Conservation (phyloP, 2,797 vertebrate species). For the Pseudocheirus occidentalis region DNA sequence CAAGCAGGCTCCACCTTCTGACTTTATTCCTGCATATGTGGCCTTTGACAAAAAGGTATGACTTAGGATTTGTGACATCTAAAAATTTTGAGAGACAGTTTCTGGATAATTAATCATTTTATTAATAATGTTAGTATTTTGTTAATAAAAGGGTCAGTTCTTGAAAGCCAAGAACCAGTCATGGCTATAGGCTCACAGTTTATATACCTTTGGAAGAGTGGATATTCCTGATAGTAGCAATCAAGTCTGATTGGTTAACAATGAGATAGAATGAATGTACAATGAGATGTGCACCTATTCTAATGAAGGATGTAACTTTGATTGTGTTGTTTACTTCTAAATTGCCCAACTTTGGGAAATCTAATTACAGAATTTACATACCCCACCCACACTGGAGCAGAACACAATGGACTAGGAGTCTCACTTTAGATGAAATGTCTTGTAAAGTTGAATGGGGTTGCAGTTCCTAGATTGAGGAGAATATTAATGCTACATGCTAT, state of each 20-base stretch:
- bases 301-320: not conserved
- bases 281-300: not conserved
- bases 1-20: slow-evolving; percentile 71
- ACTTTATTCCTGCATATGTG: slow-evolving; percentile 91
- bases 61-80: slow-evolving; percentile 16
- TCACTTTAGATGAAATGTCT: too few relatives aligned
- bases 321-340: not conserved
- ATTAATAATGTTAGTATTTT: not conserved
- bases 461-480: too few relatives aligned
- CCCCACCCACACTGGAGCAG: too few relatives aligned
- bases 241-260: not conserved
- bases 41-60: slow-evolving; percentile 96
- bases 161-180: not conserved
- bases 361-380: not conserved
- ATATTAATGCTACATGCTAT: too few relatives aligned
- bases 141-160: not conserved
- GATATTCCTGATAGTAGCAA: too few relatives aligned
- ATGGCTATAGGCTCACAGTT: not conserved
- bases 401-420: too few relatives aligned
- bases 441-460: too few relatives aligned
- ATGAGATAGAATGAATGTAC: not conserved
- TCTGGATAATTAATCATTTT: not conserved
- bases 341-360: not conserved
- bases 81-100: not conserved
- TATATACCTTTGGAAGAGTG: not conserved